Conservation (phyloP, 2,113 vertebrate species). For the Martes martes region DNA sequence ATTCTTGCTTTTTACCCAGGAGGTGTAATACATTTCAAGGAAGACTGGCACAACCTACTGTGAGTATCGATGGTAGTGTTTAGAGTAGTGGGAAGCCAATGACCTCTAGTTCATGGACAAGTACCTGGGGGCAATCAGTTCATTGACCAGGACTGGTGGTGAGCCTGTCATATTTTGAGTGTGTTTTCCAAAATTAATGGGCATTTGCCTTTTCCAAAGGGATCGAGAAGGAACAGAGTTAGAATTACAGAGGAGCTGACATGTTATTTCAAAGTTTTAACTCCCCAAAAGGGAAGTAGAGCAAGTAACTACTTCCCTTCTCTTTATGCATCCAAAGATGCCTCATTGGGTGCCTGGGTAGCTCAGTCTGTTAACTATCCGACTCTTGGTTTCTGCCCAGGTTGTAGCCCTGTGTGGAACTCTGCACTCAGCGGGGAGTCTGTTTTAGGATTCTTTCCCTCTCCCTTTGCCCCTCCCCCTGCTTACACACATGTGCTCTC, state of each 20-base stretch:
- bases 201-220: not conserved
- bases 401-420: not conserved
- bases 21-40: not conserved
- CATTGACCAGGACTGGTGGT: not conserved
- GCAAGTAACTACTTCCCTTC: not conserved
- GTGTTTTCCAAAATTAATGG: not conserved
- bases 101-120: not conserved
- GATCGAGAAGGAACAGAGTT: not conserved
- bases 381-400: not conserved
- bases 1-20: constrained; percentile 15
- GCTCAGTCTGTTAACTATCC: not conserved
- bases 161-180: not conserved
- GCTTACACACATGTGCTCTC: not conserved
- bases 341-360: not conserved
- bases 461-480: not conserved
- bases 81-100: not conserved
- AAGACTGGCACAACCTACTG: not conserved
- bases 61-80: not conserved
- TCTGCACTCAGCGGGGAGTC: not conserved
- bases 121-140: not conserved
- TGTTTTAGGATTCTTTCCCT: not conserved
- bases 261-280: not conserved
- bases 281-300: not conserved
- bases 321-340: not conserved
- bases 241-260: not conserved